Evolutionary conservation across 2,888 invertebrate species (phyloP).

Genomic region (Agrilus biguttatus): DNA sequence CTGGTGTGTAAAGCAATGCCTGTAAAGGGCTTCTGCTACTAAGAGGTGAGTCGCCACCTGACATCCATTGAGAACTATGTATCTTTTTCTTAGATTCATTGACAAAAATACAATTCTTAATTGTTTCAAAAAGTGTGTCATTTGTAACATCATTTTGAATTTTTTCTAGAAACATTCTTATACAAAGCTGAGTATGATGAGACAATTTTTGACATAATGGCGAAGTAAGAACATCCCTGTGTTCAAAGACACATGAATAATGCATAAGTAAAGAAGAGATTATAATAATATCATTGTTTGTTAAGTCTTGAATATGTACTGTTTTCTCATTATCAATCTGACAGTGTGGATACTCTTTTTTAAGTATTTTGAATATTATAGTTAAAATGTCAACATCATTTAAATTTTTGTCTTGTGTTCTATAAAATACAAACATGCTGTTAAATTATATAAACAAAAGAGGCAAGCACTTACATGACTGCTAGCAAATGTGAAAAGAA

Average conservation of each 20-base stretch:
- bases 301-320: conserved; percentile 14
- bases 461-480: conserved; percentile 20
- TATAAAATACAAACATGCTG: conserved; percentile 1
- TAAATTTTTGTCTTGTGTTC: conserved; percentile 1
- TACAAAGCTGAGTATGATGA: conserved; percentile 18
- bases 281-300: conserved; percentile 13
- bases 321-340: conserved; percentile 8
- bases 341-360: conserved; percentile 18
- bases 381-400: background rate
- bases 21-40: conserved; percentile 18
- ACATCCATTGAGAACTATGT: conserved; percentile 9
- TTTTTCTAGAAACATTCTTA: conserved; percentile 24
- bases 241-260: conserved; percentile 25
- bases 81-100: background rate
- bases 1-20: conserved; percentile 23
- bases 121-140: conserved; percentile 16
- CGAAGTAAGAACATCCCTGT: conserved; percentile 23
- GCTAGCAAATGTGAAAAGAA: conserved; percentile 22
- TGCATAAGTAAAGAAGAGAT: conserved; percentile 26
- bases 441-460: too few relatives aligned
- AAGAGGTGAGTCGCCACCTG: conserved; percentile 11
- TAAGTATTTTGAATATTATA: conserved; percentile 7
- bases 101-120: conserved; percentile 12
- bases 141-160: conserved; percentile 14
- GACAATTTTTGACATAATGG: conserved; percentile 23